Base-by-base conservation (phyloP, 2,113 vertebrate genomes). In the Malurus elegans region DNA sequence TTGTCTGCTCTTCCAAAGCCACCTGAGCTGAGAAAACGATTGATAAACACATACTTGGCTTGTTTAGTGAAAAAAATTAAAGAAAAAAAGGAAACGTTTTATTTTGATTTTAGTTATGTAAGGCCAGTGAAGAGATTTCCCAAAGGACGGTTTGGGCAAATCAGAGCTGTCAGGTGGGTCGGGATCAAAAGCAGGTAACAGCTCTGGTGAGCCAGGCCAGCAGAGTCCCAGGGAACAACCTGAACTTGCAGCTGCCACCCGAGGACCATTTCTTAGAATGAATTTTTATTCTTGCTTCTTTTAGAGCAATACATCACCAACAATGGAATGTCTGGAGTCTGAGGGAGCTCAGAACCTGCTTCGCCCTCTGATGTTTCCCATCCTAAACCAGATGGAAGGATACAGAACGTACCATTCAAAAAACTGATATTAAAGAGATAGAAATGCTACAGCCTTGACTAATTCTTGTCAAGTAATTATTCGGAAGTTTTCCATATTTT, bases 261-360 rank as follows among this genome's bases (percentile, higher is more conserved):
- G 74, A 66, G 34, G 72, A 40, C 29, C 47, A 66, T 86, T 93
- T 79, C 78, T 66, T 16, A 94, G 50, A 94, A 76, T 44, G 2
- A 14, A 9, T 73, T 87, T 81, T 81, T 76, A 89, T 76, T 93
- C 19, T 50, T 79, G 53, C 69, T 91, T 65, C 70, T 95, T 93
- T 95, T 75, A 56, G 61, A 95, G 73, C 34, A 79, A 75, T 50
- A 75, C 74, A 65, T 87, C 4, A 6, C 70, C 83, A 65, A 1
- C 65, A 90, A 75, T 70, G 80, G 78, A 88, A 88, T 56, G 87
- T 70, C 82, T 92, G 82, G 50, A 96, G 88, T 54, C 56, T 38
- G 38, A 38, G 45, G 54, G 62, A 79, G 57, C 66, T 82, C 74
- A 70, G 62, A 91, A 62, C 26, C 26, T 28, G 48, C 18, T 64